Evolutionary conservation across 2,888 invertebrate genomes (phyloP).

Genomic region (Hetaerina titia): DNA sequence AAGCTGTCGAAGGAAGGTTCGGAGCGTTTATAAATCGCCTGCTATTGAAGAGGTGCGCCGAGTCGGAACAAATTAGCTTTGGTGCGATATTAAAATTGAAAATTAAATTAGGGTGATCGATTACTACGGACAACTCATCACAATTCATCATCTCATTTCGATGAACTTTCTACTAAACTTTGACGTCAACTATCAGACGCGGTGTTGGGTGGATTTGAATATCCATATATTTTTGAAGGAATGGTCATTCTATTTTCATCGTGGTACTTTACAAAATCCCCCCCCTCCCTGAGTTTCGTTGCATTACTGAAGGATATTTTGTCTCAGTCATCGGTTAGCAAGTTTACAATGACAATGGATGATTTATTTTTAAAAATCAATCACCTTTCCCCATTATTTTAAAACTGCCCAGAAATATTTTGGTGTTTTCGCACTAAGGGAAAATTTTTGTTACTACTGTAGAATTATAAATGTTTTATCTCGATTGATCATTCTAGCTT

Average conservation of each 20-base stretch:
- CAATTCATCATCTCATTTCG: conserved; percentile 26
- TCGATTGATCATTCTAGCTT: no score
- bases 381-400: no score
- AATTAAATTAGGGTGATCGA: conserved; percentile 7
- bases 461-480: no score
- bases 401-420: no score
- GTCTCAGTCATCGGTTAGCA: no score
- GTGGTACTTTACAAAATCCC: no score
- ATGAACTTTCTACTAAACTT: background rate
- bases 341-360: no score
- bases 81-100: conserved; percentile 35
- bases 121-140: conserved; percentile 25
- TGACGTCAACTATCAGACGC: background rate
- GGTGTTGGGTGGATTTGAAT: background rate
- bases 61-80: conserved; percentile 35
- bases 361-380: no score
- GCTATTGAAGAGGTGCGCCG: conserved; percentile 26
- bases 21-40: background rate
- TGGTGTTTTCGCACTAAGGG: no score
- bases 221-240: background rate
- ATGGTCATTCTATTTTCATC: background rate
- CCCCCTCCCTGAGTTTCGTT: no score
- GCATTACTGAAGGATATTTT: no score
- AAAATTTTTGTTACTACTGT: no score
- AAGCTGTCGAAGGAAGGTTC: background rate